Conservation (phyloP, 2,113 vertebrate genomes). For the Camelus dromedarius region DNA sequence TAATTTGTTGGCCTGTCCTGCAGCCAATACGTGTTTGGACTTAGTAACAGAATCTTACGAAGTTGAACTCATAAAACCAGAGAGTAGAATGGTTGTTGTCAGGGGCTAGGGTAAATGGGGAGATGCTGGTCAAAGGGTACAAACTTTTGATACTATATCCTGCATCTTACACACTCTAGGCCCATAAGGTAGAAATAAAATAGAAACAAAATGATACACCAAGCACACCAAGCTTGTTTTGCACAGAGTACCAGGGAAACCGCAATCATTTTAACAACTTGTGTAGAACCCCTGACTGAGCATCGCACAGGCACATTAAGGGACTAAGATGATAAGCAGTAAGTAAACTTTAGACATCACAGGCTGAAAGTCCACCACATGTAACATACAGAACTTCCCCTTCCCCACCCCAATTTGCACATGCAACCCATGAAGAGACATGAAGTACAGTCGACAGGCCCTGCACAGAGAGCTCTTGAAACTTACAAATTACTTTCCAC, state of each 20-base stretch:
- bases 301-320: accelerated
- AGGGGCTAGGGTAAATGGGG: neutral
- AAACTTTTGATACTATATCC: neutral
- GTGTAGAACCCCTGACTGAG: neutral
- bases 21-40: too few relatives aligned
- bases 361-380: neutral
- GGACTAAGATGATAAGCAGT: neutral
- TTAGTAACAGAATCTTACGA: neutral
- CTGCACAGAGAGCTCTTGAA: neutral
- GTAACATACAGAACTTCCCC: neutral
- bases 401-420: neutral
- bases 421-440: neutral
- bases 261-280: neutral
- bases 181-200: neutral
- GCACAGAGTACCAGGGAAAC: neutral
- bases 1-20: neutral
- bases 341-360: too few relatives aligned
- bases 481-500: neutral
- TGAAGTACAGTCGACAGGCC: neutral
- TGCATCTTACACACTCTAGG: neutral
- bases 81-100: neutral
- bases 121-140: neutral
- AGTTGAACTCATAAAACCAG: neutral
- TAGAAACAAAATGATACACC: neutral
- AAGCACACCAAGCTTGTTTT: neutral